These are phyloP conservation scores for Penaeus indicus DNA, from an alignment of 1,140 invertebrate species.

Conservation along the genomic window DNA sequence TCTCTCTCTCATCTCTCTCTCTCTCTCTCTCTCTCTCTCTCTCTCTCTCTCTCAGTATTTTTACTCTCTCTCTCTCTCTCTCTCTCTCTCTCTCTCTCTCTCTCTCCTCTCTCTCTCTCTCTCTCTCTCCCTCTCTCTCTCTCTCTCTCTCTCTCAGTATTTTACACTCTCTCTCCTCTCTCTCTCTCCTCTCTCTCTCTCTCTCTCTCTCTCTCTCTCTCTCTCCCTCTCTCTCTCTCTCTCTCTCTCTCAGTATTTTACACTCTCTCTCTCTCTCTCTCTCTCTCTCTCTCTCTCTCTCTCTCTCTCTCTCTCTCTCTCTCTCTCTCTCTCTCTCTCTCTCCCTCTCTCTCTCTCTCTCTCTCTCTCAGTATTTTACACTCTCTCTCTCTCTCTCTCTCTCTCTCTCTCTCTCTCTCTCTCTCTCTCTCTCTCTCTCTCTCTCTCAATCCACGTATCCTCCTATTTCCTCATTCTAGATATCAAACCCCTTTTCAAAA, in stretches of 20 bases:
- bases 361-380: neutral
- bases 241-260: neutral
- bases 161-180: too few relatives aligned
- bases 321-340: neutral
- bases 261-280: neutral
- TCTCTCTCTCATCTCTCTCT: too few relatives aligned
- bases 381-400: constrained; percentile 20
- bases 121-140: too few relatives aligned
- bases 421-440: neutral
- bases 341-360: neutral
- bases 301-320: constrained; percentile 11
- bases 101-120: too few relatives aligned
- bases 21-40: too few relatives aligned
- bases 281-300: constrained; percentile 13
- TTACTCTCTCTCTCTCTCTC: too few relatives aligned
- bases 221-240: too few relatives aligned
- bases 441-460: neutral
- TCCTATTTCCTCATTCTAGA: neutral
- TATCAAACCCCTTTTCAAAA: neutral
- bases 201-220: too few relatives aligned
- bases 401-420: constrained; percentile 6
- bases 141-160: too few relatives aligned
- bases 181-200: too few relatives aligned
- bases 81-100: too few relatives aligned
- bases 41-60: too few relatives aligned